Percentiles rank a stretch among this genome's conserved stretches.
These are phyloP conservation scores for Microcebus ravelobensis DNA, from an alignment of 2,113 vertebrate species.

Conservation along the genomic window DNA sequence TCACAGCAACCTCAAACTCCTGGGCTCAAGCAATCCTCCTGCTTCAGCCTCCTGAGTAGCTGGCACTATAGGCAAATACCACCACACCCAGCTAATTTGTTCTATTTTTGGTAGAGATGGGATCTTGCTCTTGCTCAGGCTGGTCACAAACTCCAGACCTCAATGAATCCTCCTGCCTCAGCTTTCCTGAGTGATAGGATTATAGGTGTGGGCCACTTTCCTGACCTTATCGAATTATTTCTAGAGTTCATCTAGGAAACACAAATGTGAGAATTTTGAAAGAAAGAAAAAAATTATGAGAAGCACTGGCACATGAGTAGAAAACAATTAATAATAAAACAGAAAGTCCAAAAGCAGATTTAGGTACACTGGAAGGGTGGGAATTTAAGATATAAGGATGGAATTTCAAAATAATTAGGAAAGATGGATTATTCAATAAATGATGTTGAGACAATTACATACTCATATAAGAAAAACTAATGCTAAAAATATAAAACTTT, in stretches of 20 bases:
- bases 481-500: neutral
- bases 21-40: too few relatives aligned
- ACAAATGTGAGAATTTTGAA: neutral
- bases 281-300: neutral
- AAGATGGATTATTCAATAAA: neutral
- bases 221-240: neutral
- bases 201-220: too few relatives aligned
- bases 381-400: neutral
- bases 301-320: neutral
- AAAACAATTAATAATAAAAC: neutral
- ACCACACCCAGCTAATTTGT: too few relatives aligned
- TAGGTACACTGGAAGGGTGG: neutral
- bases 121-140: too few relatives aligned
- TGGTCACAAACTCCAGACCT: too few relatives aligned
- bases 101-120: too few relatives aligned
- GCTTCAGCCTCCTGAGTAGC: too few relatives aligned
- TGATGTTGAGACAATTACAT: neutral
- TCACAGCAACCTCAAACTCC: too few relatives aligned
- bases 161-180: too few relatives aligned
- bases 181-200: too few relatives aligned
- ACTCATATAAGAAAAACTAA: neutral
- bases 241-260: constrained; percentile 1
- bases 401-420: neutral
- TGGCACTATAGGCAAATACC: too few relatives aligned
- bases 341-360: neutral